Conservation (phyloP, 2,888 invertebrate genomes). For the Meghimatium bilineatum region DNA sequence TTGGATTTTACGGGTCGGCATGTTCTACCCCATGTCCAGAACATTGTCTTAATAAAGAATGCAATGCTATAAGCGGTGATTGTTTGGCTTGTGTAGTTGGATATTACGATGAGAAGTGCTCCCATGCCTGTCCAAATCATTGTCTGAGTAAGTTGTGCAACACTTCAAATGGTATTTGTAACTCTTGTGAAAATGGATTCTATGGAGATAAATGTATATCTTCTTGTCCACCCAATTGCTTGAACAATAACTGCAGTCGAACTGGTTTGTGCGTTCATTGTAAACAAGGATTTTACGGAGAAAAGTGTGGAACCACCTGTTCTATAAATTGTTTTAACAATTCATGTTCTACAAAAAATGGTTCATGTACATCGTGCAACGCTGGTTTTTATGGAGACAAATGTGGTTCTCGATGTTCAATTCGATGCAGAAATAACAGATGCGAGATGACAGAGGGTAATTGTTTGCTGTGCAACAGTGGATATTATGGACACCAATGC, state of each 20-base stretch:
- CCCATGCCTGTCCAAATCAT: background rate
- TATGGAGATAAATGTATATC: background rate
- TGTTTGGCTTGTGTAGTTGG: background rate
- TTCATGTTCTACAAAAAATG: background rate
- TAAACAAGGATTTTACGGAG: background rate
- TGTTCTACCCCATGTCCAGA: background rate
- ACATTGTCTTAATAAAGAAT: background rate
- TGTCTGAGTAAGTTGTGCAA: background rate
- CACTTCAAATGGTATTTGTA: background rate
- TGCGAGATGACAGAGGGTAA: background rate
- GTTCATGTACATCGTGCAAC: background rate
- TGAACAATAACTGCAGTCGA: background rate
- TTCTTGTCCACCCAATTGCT: background rate
- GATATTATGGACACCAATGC: background rate
- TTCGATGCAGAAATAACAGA: background rate
- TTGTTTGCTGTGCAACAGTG: background rate
- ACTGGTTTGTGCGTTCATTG: background rate
- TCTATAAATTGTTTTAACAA: background rate
- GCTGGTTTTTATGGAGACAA: background rate
- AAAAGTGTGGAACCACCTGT: background rate
- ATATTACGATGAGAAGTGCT: background rate
- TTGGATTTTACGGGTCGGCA: background rate
- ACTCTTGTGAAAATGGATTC: background rate
- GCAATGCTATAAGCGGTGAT: background rate
- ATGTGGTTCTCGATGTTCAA: background rate